Evolutionary conservation across 2,797 vertebrate genomes (phyloP).

Genomic region (Balearica regulorum): DNA sequence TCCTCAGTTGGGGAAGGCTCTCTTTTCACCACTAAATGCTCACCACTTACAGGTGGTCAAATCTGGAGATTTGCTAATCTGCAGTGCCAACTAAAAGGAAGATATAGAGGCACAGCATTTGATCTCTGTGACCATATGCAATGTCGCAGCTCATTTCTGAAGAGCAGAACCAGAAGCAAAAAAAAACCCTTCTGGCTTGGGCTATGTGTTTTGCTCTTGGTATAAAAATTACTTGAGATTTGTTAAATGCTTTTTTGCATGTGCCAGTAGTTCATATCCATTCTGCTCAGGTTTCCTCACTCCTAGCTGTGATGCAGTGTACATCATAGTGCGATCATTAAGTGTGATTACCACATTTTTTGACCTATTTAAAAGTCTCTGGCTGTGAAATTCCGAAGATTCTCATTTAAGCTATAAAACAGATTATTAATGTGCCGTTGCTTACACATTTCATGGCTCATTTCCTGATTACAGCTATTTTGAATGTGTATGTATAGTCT

Average conservation of each 20-base stretch:
- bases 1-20: not conserved
- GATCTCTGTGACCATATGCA: not conserved
- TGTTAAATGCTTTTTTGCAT: not conserved
- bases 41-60: not conserved
- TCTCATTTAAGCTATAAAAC: conserved; percentile 51
- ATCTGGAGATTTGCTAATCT: not conserved
- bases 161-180: not conserved
- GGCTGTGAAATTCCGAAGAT: conserved; percentile 54
- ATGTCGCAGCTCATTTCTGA: not conserved
- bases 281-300: conserved; percentile 35
- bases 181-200: not conserved
- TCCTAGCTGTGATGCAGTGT: not conserved
- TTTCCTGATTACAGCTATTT: conserved; percentile 47
- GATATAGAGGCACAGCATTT: not conserved
- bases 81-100: not conserved
- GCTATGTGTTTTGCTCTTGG: not conserved
- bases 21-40: not conserved
- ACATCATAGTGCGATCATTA: conserved; percentile 26
- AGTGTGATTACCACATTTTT: conserved; percentile 54
- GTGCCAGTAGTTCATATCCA: conserved; percentile 5
- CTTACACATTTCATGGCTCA: conserved; percentile 47
- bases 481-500: not conserved
- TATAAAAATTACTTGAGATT: not conserved
- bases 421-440: not conserved
- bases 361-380: conserved; percentile 62